Conservation (phyloP, 2,797 vertebrate species). For the Tachyglossus aculeatus region DNA sequence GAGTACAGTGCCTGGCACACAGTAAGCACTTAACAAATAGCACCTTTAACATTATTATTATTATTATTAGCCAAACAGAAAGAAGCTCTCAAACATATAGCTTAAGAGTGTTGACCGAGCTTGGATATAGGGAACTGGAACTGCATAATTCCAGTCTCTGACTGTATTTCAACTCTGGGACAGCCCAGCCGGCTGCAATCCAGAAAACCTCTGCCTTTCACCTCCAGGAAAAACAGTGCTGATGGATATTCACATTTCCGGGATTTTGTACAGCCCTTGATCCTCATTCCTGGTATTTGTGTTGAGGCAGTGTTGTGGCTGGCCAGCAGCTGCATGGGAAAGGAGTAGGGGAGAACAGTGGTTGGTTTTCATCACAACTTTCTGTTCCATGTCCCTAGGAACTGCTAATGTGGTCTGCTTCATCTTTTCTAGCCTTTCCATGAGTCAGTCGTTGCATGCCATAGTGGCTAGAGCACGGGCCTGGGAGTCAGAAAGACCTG, state of each 20-base stretch:
- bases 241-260: slow-evolving; percentile 48
- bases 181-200: slow-evolving; percentile 50
- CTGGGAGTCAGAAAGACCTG: no score
- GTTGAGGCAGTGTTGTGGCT: slow-evolving; percentile 46
- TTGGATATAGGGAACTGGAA: no score
- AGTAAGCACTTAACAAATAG: no score
- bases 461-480: no score
- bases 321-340: background rate
- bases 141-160: no score
- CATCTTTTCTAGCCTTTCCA: rapidly evolving
- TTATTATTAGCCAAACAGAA: background rate
- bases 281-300: slow-evolving; percentile 44
- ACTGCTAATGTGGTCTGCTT: background rate
- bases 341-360: background rate
- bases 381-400: background rate
- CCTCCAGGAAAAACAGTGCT: slow-evolving; percentile 61
- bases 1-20: no score
- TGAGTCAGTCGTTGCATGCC: no score
- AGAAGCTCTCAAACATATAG: slow-evolving; percentile 18
- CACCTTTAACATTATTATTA: no score
- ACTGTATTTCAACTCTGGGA: slow-evolving; percentile 45
- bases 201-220: slow-evolving; percentile 42
- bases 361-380: background rate
- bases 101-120: slow-evolving; percentile 24
- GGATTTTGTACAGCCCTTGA: slow-evolving; percentile 58